These are phyloP conservation scores for Lepus europaeus DNA, from an alignment of 2,113 vertebrate genomes.

Conservation along the genomic window DNA sequence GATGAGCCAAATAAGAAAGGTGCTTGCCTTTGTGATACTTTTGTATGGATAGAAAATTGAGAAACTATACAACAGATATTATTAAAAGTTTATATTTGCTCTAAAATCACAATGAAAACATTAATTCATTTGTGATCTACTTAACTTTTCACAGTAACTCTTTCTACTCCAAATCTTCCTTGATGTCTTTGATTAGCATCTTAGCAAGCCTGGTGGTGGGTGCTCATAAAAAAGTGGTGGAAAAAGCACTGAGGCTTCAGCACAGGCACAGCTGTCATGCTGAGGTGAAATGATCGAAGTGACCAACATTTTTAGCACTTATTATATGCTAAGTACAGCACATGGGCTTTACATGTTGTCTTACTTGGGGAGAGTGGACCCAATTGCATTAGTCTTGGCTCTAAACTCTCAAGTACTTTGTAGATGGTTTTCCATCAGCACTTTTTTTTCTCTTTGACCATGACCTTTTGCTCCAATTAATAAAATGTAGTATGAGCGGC, in stretches of 20 bases:
- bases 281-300: background rate
- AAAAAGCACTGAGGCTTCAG: background rate
- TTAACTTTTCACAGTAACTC: background rate
- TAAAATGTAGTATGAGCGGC: background rate
- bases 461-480: background rate
- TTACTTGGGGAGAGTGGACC: background rate
- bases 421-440: background rate
- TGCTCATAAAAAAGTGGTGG: background rate
- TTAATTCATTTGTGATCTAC: background rate
- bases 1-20: background rate
- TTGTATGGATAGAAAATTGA: background rate
- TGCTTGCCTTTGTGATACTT: background rate
- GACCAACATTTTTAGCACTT: background rate
- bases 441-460: background rate
- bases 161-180: conserved; percentile 7
- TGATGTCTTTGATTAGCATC: background rate
- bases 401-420: conserved; percentile 5
- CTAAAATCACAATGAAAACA: background rate
- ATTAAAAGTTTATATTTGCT: background rate
- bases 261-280: background rate
- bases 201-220: background rate
- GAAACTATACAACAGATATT: background rate
- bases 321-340: background rate
- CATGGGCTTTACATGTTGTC: background rate
- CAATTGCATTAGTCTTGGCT: background rate